Conservation (phyloP, 1,140 invertebrate genomes). For the Papilio machaon region DNA sequence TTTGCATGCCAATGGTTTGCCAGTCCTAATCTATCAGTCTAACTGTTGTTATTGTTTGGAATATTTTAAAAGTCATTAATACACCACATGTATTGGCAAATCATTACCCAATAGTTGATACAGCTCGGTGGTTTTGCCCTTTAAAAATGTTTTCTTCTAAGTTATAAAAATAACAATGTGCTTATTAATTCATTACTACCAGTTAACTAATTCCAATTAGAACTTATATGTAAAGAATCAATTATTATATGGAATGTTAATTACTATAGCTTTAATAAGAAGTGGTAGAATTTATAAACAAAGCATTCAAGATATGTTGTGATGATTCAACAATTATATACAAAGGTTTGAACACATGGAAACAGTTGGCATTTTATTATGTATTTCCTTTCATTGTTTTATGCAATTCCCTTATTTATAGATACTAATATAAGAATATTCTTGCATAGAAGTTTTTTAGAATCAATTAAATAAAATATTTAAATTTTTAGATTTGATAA, state of each 20-base stretch:
- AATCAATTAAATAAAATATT: neutral
- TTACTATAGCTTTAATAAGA: neutral
- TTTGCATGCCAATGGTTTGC: too few relatives aligned
- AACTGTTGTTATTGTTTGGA: neutral
- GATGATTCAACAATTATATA: slow-evolving; percentile 7
- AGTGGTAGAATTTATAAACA: slow-evolving; percentile 10
- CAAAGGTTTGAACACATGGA: neutral
- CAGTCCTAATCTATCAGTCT: too few relatives aligned
- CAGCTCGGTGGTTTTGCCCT: neutral
- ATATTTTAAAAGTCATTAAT: neutral
- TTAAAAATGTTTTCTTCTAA: neutral
- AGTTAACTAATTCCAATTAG: neutral
- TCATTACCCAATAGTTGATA: too few relatives aligned
- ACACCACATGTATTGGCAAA: too few relatives aligned
- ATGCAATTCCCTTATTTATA: neutral
- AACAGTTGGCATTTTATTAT: neutral
- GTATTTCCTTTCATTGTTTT: neutral
- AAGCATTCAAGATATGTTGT: slow-evolving; percentile 7
- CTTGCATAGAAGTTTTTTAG: too few relatives aligned
- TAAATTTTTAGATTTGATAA: neutral
- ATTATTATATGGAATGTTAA: slow-evolving; percentile 6
- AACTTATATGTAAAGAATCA: slow-evolving; percentile 11
- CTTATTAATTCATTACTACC: neutral
- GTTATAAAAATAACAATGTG: neutral
- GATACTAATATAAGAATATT: too few relatives aligned